Conservation (phyloP, 2,888 invertebrate genomes). For the Leptopilina myrica region DNA sequence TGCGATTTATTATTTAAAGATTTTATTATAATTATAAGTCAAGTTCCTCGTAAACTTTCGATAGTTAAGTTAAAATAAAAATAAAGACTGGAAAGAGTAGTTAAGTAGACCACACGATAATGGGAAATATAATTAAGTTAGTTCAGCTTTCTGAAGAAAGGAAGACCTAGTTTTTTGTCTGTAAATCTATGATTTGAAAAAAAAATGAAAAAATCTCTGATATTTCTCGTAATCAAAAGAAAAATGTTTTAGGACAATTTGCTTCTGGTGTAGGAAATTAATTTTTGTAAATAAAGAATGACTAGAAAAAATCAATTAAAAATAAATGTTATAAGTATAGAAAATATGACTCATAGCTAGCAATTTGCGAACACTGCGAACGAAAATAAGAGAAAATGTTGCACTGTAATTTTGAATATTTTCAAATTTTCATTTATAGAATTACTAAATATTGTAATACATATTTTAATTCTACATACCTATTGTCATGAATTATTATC, state of each 20-base stretch:
- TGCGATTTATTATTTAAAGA: not conserved
- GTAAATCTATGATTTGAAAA: conserved; percentile 40
- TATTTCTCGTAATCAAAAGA: not conserved
- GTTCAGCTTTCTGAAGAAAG: conserved; percentile 35
- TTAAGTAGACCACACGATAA: conserved; percentile 32
- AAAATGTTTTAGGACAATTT: not conserved
- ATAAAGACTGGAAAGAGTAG: conserved; percentile 19
- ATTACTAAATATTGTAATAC: not conserved
- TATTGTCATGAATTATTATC: not conserved
- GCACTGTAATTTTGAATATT: not conserved
- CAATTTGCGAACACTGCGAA: too few species aligned
- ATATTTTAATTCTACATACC: conserved; percentile 4
- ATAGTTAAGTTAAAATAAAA: conserved; percentile 8
- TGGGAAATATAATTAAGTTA: conserved; percentile 58
- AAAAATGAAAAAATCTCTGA: not conserved
- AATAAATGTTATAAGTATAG: too few species aligned
- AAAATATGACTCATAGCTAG: too few species aligned
- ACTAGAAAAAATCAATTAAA: too few species aligned
- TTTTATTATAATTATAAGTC: not conserved
- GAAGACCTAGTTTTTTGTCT: conserved; percentile 49
- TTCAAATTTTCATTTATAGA: not conserved
- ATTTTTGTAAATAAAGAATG: not conserved
- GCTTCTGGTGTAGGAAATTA: not conserved
- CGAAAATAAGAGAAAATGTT: too few species aligned
- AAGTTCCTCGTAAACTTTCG: not conserved